These are phyloP conservation scores for Synanthedon tipuliformis DNA, from an alignment of 2,888 invertebrate species.

Conservation along the genomic window DNA sequence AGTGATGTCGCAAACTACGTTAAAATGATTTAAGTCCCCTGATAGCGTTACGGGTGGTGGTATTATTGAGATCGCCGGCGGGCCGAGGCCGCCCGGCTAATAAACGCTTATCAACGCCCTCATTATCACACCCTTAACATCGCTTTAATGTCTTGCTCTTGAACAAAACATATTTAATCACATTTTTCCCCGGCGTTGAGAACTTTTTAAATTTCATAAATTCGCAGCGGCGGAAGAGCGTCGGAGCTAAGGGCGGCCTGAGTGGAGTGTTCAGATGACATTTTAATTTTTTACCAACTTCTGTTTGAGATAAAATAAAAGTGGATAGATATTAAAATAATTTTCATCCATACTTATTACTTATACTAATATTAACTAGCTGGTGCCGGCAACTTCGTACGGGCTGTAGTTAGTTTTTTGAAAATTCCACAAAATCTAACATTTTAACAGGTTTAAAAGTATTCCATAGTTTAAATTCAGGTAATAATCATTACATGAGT, in stretches of 20 bases:
- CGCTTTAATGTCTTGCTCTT: slow-evolving; percentile 70
- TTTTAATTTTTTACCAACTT: not conserved
- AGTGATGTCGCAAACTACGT: slow-evolving; percentile 54
- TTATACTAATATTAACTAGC: too few species aligned
- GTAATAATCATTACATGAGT: too few species aligned
- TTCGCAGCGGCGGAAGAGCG: slow-evolving; percentile 19
- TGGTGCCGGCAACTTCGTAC: too few species aligned
- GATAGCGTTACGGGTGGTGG: slow-evolving; percentile 50
- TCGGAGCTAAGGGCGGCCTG: slow-evolving; percentile 9
- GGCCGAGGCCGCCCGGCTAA: slow-evolving; percentile 52
- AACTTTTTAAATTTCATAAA: slow-evolving; percentile 67
- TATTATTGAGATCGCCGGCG: slow-evolving; percentile 50
- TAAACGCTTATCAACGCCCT: slow-evolving; percentile 70
- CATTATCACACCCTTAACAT: slow-evolving; percentile 72
- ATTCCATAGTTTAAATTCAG: too few species aligned
- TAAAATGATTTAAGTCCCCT: slow-evolving; percentile 68
- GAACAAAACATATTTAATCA: slow-evolving; percentile 73
- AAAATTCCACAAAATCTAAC: too few species aligned
- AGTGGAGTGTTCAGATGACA: slow-evolving; percentile 7
- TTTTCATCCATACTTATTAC: too few species aligned
- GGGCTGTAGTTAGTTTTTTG: too few species aligned
- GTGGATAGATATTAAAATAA: too few species aligned
- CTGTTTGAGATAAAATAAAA: not conserved
- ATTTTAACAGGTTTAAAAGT: too few species aligned
- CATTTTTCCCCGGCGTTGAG: slow-evolving; percentile 53